These are phyloP conservation scores for Peromyscus californicus DNA, from an alignment of 2,113 vertebrate genomes.

Conservation along the genomic window DNA sequence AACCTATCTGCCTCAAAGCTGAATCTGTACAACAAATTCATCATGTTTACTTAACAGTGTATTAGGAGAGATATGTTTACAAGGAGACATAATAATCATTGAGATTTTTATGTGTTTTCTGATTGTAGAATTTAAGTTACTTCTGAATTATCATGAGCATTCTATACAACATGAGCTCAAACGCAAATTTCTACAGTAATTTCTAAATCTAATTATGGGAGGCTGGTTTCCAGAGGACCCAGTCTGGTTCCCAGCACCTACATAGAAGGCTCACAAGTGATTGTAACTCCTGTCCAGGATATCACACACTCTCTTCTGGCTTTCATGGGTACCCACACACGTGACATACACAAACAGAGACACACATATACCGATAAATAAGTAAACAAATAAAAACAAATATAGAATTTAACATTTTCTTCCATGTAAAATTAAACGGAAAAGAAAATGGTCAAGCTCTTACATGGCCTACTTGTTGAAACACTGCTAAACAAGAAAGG, in stretches of 20 bases:
- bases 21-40: neutral
- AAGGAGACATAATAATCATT: neutral
- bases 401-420: conserved; percentile 33
- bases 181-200: conserved; percentile 33
- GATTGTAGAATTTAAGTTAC: neutral
- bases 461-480: conserved; percentile 8
- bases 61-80: neutral
- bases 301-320: neutral
- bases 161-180: neutral
- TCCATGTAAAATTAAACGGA: conserved; percentile 42
- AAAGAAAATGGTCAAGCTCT: neutral
- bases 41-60: neutral
- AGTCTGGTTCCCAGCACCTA: neutral
- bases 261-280: neutral
- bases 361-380: neutral
- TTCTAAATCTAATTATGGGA: neutral
- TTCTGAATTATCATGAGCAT: neutral
- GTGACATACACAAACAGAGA: neutral
- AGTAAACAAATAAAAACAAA: neutral
- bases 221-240: neutral
- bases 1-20: neutral
- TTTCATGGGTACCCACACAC: neutral
- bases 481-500: neutral
- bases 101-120: neutral
- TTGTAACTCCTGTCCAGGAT: neutral